Percentiles rank a stretch among this genome's conserved stretches.
These are phyloP conservation scores for Euplexia lucipara DNA, from an alignment of 2,888 invertebrate species.

Conservation along the genomic window DNA sequence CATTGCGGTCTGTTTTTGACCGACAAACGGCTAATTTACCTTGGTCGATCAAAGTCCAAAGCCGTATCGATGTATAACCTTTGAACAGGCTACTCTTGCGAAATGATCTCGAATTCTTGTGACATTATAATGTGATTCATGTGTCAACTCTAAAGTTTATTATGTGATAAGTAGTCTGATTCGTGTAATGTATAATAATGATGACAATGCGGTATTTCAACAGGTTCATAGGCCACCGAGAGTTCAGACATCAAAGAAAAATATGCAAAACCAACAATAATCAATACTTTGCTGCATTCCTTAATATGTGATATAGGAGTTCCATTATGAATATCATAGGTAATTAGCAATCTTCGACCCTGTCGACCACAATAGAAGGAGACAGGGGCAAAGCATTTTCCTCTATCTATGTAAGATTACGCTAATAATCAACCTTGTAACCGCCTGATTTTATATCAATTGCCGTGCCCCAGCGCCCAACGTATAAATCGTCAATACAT, in stretches of 20 bases:
- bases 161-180: conserved; percentile 8
- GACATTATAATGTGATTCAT: conserved; percentile 23
- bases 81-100: conserved; percentile 30
- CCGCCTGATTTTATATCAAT: too few species aligned
- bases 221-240: conserved; percentile 1
- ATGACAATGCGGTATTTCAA: conserved; percentile 3
- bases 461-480: too few species aligned
- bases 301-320: too few species aligned
- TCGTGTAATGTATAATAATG: conserved; percentile 1
- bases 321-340: too few species aligned
- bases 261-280: too few species aligned
- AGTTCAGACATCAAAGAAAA: background rate
- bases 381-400: too few species aligned
- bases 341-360: too few species aligned
- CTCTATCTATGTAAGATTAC: background rate
- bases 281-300: too few species aligned
- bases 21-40: conserved; percentile 12
- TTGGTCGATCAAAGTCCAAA: conserved; percentile 57
- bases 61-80: conserved; percentile 17
- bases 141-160: conserved; percentile 11
- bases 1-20: background rate
- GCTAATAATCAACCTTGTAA: too few species aligned
- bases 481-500: too few species aligned
- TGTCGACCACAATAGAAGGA: too few species aligned
- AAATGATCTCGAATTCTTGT: conserved; percentile 23